Conservation (phyloP, 2,113 vertebrate species). For the Mormoops blainvillei region DNA sequence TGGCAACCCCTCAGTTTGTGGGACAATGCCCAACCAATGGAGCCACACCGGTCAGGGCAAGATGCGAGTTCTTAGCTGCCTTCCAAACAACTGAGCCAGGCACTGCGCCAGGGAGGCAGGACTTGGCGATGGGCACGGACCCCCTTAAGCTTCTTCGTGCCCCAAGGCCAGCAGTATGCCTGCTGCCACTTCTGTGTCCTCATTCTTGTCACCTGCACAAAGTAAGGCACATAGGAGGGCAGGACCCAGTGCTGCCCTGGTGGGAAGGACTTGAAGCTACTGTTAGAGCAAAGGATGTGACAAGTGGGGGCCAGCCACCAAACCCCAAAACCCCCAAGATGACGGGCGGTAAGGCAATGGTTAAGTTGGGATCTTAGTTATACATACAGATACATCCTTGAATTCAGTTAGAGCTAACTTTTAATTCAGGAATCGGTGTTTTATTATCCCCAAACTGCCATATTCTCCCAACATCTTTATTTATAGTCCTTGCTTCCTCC, state of each 20-base stretch:
- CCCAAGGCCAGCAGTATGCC: neutral
- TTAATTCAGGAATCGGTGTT: neutral
- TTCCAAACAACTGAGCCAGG: neutral
- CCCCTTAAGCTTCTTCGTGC: neutral
- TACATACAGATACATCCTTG: neutral
- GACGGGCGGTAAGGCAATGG: too few species aligned
- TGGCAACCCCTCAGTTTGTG: too few species aligned
- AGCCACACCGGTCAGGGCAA: too few species aligned
- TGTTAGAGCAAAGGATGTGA: neutral
- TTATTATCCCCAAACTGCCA: neutral
- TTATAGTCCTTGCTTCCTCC: neutral
- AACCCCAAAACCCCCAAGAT: neutral
- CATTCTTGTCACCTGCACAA: neutral
- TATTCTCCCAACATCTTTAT: neutral
- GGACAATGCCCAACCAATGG: too few species aligned
- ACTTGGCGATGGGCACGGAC: accelerated
- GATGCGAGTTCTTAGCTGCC: too few species aligned
- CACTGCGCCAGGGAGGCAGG: neutral
- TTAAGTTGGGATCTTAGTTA: neutral
- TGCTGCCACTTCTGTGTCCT: neutral
- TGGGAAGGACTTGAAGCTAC: too few species aligned
- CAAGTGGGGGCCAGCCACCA: accelerated
- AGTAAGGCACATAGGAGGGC: neutral
- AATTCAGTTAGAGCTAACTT: neutral
- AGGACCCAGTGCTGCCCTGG: accelerated